Evolutionary conservation across 2,113 vertebrate genomes (phyloP), one percentile per base, ranked within the genome.

Genomic region (Mirza zaza): DNA sequence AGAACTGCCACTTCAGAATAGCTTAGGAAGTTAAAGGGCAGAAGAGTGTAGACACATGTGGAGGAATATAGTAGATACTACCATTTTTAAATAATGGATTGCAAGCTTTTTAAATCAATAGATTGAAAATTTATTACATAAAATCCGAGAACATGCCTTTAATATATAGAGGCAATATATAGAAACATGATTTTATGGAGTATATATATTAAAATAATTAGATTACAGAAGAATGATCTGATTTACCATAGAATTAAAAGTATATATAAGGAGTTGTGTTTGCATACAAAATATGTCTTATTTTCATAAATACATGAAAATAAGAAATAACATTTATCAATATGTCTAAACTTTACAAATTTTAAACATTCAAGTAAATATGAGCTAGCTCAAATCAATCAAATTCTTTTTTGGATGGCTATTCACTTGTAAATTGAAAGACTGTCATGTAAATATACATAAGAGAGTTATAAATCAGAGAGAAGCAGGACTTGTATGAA

Each of bases 401-500:
- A 96, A 96, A 91, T 67, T 81, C 21, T 52, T 21, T 93, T 91
- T 86, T 12, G 9, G 42, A 8, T 96, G 59, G 45, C 15, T 68
- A 42, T 77, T 96, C 32, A 57, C 70, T 92, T 93, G 21, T n/a
- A 97, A 98, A 95, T 71, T n/a, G 87, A 83, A 95, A 96, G 29
- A 8, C 89, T 95, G 75, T 9, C 67, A 10, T 87, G 39, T 94
- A 97, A 98, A 92, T 97, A 95, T 57, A 90, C 86, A 88, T 81
- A 94, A 82, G 81, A 87, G 81, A 67, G 73, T 92, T 34, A 18
- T 90, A 97, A 97, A 98, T 96, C 70, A 96, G 20, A 96, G 23
- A 29, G 71, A 98, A 98, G 9, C 17, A 97, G 67, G 59, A 13
- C 17, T n/a, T 65, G 5, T 79, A 97, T 90, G 94, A 98, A 96